phyloP scores from a whole-genome alignment of 2,888 invertebrate species.

The Malachius bipustulatus region DNA sequence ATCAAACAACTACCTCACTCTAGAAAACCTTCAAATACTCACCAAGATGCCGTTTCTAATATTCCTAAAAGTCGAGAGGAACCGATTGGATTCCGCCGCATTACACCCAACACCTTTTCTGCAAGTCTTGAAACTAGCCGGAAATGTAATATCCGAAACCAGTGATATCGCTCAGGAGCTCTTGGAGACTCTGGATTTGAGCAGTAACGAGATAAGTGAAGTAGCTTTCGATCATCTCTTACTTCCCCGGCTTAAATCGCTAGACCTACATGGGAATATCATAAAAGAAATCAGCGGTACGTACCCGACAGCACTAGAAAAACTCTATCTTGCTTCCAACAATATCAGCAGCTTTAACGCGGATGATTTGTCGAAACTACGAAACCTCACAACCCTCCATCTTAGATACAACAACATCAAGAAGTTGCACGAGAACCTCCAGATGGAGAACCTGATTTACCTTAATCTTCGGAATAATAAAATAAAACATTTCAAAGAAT shows the following conservation, averaged over 20 bases:
- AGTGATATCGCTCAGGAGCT: slow-evolving; percentile 43
- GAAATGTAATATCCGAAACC: slow-evolving; percentile 42
- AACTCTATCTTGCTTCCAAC: slow-evolving; percentile 48
- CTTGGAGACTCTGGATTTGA: slow-evolving; percentile 45
- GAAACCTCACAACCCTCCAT: slow-evolving; percentile 56
- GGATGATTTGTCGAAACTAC: slow-evolving; percentile 46
- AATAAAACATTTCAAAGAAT: slow-evolving; percentile 40
- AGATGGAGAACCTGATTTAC: slow-evolving; percentile 39
- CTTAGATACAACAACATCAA: slow-evolving; percentile 54
- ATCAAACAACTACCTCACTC: slow-evolving; percentile 41
- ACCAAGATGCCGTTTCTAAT: slow-evolving; percentile 43
- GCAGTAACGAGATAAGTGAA: slow-evolving; percentile 33
- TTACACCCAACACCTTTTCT: slow-evolving; percentile 44
- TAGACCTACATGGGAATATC: slow-evolving; percentile 45
- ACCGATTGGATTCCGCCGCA: slow-evolving; percentile 39
- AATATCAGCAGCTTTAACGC: slow-evolving; percentile 22
- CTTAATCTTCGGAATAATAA: slow-evolving; percentile 46
- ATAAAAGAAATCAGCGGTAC: slow-evolving; percentile 37
- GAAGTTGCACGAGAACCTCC: slow-evolving; percentile 38
- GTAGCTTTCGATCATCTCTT: slow-evolving; percentile 20
- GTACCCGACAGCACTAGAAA: slow-evolving; percentile 46
- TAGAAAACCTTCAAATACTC: slow-evolving; percentile 40
- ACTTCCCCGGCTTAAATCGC: slow-evolving; percentile 36
- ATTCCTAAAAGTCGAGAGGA: slow-evolving; percentile 46
- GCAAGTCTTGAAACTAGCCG: slow-evolving; percentile 47